These are phyloP conservation scores for Myiotriccus ornatus DNA, from an alignment of 2,797 vertebrate species.

Conservation along the genomic window DNA sequence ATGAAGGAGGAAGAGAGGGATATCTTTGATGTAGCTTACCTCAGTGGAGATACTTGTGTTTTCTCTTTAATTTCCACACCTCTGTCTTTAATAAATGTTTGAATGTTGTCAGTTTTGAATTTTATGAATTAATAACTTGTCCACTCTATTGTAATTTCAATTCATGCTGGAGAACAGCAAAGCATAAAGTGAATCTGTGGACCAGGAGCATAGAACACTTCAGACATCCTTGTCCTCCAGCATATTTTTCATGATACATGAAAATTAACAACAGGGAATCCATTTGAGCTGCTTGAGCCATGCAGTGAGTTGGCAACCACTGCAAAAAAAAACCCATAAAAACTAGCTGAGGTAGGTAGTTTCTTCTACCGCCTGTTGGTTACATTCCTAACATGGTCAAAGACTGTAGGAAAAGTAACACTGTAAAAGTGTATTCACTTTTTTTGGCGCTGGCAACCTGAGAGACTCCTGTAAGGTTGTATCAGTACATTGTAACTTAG, in stretches of 20 bases:
- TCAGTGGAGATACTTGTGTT: background rate
- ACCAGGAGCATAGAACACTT: background rate
- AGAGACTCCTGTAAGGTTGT: background rate
- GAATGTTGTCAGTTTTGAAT: background rate
- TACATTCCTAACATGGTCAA: background rate
- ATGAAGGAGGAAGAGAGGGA: background rate
- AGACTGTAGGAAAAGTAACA: background rate
- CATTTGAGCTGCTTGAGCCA: background rate
- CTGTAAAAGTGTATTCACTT: background rate
- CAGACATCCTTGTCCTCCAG: background rate
- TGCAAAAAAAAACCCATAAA: background rate
- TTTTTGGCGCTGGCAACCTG: background rate
- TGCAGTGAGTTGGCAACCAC: background rate
- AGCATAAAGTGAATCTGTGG: background rate
- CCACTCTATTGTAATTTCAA: background rate
- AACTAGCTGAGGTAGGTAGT: background rate
- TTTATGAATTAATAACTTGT: background rate
- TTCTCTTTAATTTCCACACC: background rate
- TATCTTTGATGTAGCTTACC: background rate
- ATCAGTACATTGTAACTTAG: background rate
- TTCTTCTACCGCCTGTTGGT: background rate
- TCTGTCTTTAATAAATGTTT: background rate
- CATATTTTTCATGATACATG: background rate
- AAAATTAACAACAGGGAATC: background rate
- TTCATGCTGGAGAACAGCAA: background rate